These are phyloP conservation scores for Nyctibius bracteatus DNA, from an alignment of 2,113 vertebrate species.

Conservation along the genomic window DNA sequence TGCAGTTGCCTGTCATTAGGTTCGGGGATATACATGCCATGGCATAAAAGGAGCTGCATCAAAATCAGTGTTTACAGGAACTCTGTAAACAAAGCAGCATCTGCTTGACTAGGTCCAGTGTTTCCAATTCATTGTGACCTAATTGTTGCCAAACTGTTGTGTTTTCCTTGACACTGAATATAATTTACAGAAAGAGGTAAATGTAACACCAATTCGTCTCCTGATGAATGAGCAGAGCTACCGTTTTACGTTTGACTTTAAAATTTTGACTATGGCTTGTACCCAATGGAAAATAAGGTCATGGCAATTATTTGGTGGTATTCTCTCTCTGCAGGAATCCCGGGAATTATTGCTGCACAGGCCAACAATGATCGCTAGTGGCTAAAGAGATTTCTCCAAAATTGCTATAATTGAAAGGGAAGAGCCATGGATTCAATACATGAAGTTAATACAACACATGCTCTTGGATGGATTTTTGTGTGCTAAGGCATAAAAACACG, in stretches of 20 bases:
- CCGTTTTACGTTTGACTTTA: neutral
- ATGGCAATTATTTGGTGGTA: neutral
- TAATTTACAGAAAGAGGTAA: neutral
- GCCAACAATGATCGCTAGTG: slow-evolving; percentile 74
- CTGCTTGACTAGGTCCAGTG: neutral
- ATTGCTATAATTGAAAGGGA: neutral
- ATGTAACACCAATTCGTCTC: neutral
- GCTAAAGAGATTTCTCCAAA: neutral
- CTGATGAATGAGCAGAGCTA: neutral
- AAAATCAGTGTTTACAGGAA: neutral
- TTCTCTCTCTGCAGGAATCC: neutral
- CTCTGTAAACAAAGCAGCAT: neutral
- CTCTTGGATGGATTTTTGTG: neutral
- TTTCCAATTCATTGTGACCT: neutral
- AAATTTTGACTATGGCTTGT: neutral
- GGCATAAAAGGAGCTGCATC: neutral
- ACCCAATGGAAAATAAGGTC: neutral
- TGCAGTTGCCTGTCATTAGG: neutral
- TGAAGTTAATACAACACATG: neutral
- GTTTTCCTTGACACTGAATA: neutral
- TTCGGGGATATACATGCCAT: neutral
- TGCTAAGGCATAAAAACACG: neutral
- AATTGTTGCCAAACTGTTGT: neutral
- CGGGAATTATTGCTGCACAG: neutral
- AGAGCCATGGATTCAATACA: rapidly evolving